Conservation (phyloP, 2,113 vertebrate species). For the Oreochromis aureus region DNA sequence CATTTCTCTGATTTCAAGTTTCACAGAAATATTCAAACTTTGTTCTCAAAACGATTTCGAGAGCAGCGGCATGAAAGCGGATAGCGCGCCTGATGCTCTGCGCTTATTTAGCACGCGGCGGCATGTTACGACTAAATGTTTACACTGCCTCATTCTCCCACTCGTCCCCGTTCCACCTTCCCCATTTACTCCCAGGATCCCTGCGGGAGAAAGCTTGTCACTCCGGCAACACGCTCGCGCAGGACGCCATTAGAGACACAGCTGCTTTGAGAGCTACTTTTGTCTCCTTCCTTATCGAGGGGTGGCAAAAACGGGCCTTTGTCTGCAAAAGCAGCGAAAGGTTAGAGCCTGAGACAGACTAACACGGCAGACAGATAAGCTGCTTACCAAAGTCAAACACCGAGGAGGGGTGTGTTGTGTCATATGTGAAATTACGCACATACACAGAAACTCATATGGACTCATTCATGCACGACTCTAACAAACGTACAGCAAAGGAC, state of each 20-base stretch:
- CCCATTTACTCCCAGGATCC: constrained; percentile 37
- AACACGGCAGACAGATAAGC: constrained; percentile 61
- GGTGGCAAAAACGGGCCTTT: constrained; percentile 53
- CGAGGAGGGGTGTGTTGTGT: constrained; percentile 56
- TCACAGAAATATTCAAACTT: neutral
- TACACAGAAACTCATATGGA: neutral
- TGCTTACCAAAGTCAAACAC: constrained; percentile 69
- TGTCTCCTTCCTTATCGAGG: constrained; percentile 60
- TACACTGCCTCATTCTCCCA: constrained; percentile 37
- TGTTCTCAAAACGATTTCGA: neutral
- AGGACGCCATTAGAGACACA: constrained; percentile 54
- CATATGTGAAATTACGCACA: constrained; percentile 44
- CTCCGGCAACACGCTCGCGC: constrained; percentile 51
- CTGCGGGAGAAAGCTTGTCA: constrained; percentile 33
- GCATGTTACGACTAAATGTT: constrained; percentile 47
- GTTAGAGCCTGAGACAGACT: constrained; percentile 58
- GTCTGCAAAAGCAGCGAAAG: constrained; percentile 61
- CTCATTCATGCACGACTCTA: neutral
- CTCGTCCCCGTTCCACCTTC: constrained; percentile 32
- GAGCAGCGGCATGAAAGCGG: neutral
- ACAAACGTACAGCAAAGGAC: neutral
- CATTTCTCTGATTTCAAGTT: neutral
- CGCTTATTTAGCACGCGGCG: neutral
- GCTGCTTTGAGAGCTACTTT: constrained; percentile 56
- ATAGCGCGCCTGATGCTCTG: neutral